A percentile compares a stretch with the other conserved stretches of the same genome.
Conservation (phyloP, 1,140 invertebrate species). For the Paramacrobiotus metropolitanus region DNA sequence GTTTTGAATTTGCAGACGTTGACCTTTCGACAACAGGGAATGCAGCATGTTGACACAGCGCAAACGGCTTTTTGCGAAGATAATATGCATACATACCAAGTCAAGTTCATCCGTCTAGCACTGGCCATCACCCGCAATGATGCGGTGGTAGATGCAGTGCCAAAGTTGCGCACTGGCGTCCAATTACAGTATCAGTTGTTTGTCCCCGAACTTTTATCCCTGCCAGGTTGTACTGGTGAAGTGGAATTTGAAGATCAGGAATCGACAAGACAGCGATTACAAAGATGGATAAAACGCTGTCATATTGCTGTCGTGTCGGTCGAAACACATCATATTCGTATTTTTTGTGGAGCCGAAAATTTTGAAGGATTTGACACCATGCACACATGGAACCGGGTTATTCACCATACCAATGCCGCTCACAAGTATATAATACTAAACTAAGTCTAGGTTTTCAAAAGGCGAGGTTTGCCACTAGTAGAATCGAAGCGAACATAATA, state of each 20-base stretch:
- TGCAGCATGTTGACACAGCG: neutral
- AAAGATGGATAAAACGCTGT: neutral
- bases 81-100: neutral
- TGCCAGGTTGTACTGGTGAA: too few relatives aligned
- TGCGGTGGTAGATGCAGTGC: too few relatives aligned
- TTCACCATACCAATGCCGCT: neutral
- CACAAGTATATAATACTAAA: too few relatives aligned
- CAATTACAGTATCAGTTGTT: too few relatives aligned
- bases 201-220: too few relatives aligned
- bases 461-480: too few relatives aligned
- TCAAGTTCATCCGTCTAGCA: neutral
- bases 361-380: neutral
- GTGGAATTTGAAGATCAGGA: too few relatives aligned
- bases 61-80: neutral
- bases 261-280: too few relatives aligned
- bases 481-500: too few relatives aligned
- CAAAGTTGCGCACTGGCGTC: too few relatives aligned
- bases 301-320: neutral
- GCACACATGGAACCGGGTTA: constrained; percentile 5
- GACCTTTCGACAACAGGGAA: neutral
- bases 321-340: neutral
- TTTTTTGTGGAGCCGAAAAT: neutral
- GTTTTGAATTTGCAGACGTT: neutral
- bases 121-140: neutral
- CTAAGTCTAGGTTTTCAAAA: too few relatives aligned